Conservation (phyloP, 2,888 invertebrate genomes). For the Orchestes rusci region DNA sequence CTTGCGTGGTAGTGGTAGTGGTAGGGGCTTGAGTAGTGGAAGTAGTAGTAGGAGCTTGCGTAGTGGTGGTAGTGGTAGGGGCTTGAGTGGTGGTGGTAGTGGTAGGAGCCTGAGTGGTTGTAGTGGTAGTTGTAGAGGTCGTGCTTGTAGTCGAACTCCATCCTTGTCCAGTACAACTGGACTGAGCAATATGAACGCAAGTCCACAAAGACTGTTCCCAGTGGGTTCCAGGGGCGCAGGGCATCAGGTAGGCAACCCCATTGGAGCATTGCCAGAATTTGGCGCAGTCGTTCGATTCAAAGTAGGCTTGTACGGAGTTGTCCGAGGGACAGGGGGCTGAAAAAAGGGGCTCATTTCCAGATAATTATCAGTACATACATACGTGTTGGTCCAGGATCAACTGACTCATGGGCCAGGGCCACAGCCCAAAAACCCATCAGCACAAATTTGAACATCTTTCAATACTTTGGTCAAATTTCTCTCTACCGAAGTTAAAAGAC, state of each 20-base stretch:
- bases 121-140: conserved; percentile 7
- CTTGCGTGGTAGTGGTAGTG: conserved; percentile 8
- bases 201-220: conserved; percentile 17
- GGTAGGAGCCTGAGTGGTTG: conserved; percentile 11
- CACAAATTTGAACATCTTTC: too few relatives aligned
- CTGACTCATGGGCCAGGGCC: too few relatives aligned
- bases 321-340: conserved; percentile 17
- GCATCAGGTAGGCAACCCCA: conserved; percentile 24
- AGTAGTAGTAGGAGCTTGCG: conserved; percentile 8
- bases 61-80: conserved; percentile 7
- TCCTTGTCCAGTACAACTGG: conserved; percentile 16
- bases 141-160: conserved; percentile 12
- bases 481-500: too few relatives aligned
- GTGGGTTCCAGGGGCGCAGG: conserved; percentile 14
- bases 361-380: too few relatives aligned
- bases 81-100: conserved; percentile 10
- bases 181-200: conserved; percentile 13
- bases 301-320: conserved; percentile 11
- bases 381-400: too few relatives aligned
- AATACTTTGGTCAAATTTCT: too few relatives aligned
- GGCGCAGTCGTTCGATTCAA: conserved; percentile 20
- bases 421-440: too few relatives aligned
- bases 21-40: too few relatives aligned
- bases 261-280: conserved; percentile 30
- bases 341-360: too few relatives aligned